Evolutionary conservation across 2,113 vertebrate genomes (phyloP), one percentile per base, ranked within the genome.

Genomic region (Coptodon rendalli): DNA sequence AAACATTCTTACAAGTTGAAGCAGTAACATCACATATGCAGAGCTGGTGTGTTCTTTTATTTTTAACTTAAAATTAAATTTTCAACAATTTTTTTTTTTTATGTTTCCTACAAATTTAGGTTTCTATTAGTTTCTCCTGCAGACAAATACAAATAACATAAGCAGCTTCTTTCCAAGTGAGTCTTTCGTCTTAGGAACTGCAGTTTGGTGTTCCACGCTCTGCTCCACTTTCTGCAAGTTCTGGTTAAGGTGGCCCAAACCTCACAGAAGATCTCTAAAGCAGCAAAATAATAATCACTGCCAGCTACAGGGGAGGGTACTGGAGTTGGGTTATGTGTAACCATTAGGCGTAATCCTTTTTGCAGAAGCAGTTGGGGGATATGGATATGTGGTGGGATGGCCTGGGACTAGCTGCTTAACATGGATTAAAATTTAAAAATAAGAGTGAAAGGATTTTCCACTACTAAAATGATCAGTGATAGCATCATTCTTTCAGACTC

Each of bases 201-300:
- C 43, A 0, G 4, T 3, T 29, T 17, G 6, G 43, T 50, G 0
- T 50, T 78, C 16, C 43, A 31, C 24, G 19, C 22, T 31, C 24
- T 78, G 14, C 71, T 50, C 6, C 43, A 78, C 43, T 0, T 31
- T 48, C 71, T 50, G 9, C 71, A 31, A 50, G 43, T 78, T 50
- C 43, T 50, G 71, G 9, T 31, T 50, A 0, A 6, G 50, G 24
- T 16, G 4, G 6, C 68, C 40, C 14, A 3, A 3, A 19, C 22
- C 61, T 66, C 34, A 38, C 24, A 76, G 40, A 24, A 27, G 24
- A 31, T 19, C 24, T 12, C 24, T 50, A 50, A 50, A 76, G 71
- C 24, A 48, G 24, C 6, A 6, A 0, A 78, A 50, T n/a, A 78
- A 78, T 19, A 50, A 50, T 78, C 1, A 31, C 17, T 19, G 9